Percentiles rank a stretch among this genome's conserved stretches.
These are phyloP conservation scores for Aporrectodea caliginosa DNA, from an alignment of 1,140 invertebrate genomes.

Conservation along the genomic window DNA sequence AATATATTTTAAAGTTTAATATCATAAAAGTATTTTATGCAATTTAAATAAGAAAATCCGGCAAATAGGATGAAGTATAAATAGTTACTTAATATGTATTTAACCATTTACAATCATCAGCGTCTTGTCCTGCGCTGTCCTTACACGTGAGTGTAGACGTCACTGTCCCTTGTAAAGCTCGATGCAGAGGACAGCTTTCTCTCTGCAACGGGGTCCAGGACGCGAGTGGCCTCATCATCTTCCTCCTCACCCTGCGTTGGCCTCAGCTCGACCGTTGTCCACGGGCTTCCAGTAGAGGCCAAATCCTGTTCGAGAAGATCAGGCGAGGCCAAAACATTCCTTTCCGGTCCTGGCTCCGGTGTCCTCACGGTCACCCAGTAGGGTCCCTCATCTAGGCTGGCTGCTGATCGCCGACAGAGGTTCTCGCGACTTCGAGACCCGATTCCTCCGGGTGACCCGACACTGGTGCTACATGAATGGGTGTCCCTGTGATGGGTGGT, in stretches of 20 bases:
- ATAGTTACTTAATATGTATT: no score
- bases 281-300: not conserved
- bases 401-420: not conserved
- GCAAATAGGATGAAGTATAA: no score
- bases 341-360: not conserved
- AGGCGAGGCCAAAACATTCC: not conserved
- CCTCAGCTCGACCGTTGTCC: not conserved
- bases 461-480: no score
- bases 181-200: not conserved
- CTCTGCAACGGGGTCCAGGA: not conserved
- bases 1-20: no score
- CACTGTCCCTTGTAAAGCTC: not conserved
- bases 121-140: no score
- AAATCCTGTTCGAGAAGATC: not conserved
- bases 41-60: no score
- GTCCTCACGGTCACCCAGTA: not conserved
- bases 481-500: not conserved
- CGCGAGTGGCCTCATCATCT: not conserved
- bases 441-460: not conserved
- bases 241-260: no score
- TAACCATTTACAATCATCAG: no score
- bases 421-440: not conserved
- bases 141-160: not conserved
- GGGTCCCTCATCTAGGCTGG: not conserved
- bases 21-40: no score